Evolutionary conservation across 1,140 invertebrate species (phyloP), one percentile per base, ranked within the genome.

Genomic region (Micrasema minimum): DNA sequence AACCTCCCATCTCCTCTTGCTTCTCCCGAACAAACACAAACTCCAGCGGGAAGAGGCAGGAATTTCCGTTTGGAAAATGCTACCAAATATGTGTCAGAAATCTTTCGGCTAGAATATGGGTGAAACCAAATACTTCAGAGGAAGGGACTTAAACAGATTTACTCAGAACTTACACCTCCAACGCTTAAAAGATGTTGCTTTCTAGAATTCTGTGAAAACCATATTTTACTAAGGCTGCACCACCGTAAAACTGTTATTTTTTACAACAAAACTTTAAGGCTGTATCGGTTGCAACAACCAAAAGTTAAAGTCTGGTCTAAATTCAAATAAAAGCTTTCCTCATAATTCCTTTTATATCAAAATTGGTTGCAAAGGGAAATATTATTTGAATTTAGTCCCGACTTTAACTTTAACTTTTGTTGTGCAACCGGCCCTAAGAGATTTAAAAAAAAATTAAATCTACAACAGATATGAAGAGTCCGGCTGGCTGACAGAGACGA

Each of bases 1-100:
- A n/a, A n/a, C 53, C 53, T 55, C 53, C 12, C 3, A n/a, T 23
- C 31, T n/a, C 31, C 51, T 18, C 26, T 57, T 38, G 31, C 53
- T 37, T 57, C 7, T 23, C 53, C 6, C 53, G 31, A 57, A 14
- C 53, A 57, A 57, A 57, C 53, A 57, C 20, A 35, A 5, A 57
- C 37, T 35, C 14, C 53, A 37, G 6, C 26, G 31, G 53, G 14
- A 18, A 57, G 53, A 20, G n/a, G n/a, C n/a, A n/a, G n/a, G n/a
- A 57, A 57, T 37, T 6, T 20, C 31, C 37, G 31, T 57, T 57
- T 57, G 31, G 26, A 18, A 57, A 57, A 57, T 37, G 53, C 53
- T 23, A 18, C 53, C 53, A 57, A 57, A 57, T 57, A 37, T 57
- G 53, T 37, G 53, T 38, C n/a, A 38, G 53, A 16, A 57, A 57